Evolutionary conservation across 2,888 invertebrate species (phyloP).

Genomic region (Chirona hameri): DNA sequence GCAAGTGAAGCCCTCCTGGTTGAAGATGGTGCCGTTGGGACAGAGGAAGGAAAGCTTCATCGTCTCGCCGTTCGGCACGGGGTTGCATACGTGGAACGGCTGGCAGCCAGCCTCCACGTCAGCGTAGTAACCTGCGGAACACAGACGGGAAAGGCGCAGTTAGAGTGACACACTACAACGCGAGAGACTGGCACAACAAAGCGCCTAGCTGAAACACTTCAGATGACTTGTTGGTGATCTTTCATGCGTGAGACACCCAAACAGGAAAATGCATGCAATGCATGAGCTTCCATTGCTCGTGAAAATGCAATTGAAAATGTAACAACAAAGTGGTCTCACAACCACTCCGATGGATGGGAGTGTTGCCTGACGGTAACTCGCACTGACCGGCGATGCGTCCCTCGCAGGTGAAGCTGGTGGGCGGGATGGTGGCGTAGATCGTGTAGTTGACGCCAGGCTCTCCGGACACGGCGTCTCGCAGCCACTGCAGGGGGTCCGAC

Average conservation of each 20-base stretch:
- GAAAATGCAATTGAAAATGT: no score
- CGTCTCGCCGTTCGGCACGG: no score
- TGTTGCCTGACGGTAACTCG: not conserved
- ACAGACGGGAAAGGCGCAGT: no score
- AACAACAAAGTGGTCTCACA: not conserved
- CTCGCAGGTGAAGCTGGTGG: slow-evolving; percentile 60
- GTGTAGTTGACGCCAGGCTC: slow-evolving; percentile 65
- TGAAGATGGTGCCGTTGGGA: no score
- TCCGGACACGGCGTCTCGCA: slow-evolving; percentile 58
- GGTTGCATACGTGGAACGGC: slow-evolving; percentile 63
- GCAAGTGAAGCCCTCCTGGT: no score
- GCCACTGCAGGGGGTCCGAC: slow-evolving; percentile 50
- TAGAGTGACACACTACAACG: no score
- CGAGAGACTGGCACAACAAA: not conserved
- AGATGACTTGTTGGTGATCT: no score
- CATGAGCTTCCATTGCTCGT: not conserved
- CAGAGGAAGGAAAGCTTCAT: no score
- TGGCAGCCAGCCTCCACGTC: slow-evolving; percentile 62
- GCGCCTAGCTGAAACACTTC: no score
- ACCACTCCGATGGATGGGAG: not conserved
- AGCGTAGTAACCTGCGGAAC: slow-evolving; percentile 50
- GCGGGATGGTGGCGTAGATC: slow-evolving; percentile 56
- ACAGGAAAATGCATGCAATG: not conserved
- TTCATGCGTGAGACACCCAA: no score
- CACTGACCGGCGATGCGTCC: slow-evolving; percentile 57